Evolutionary conservation across 1,140 invertebrate species (phyloP).

Genomic region (Lordiphosa stackelbergi): DNA sequence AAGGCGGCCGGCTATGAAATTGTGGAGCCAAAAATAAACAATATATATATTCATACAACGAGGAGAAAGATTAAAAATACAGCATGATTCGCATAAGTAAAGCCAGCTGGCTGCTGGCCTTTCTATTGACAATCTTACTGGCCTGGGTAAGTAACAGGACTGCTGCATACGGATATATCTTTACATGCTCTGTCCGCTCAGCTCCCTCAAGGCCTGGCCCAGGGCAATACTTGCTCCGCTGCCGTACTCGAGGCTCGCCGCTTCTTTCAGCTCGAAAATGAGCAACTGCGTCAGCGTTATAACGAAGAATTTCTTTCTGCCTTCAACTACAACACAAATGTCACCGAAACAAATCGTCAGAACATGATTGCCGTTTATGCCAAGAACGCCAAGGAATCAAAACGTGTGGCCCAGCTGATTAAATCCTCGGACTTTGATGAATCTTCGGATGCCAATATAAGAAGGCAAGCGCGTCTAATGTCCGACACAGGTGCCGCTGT

Average conservation of each 20-base stretch:
- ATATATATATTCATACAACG: too few species aligned
- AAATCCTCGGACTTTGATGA: conserved; percentile 33
- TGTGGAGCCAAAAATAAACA: too few species aligned
- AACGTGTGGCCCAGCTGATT: conserved; percentile 46
- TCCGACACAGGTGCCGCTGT: conserved; percentile 52
- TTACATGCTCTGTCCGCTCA: neutral
- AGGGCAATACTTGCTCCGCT: conserved; percentile 42
- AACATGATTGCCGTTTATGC: conserved; percentile 58
- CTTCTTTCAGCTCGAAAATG: conserved; percentile 61
- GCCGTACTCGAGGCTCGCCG: conserved; percentile 34
- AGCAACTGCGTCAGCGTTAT: conserved; percentile 47
- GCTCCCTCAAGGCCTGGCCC: conserved; percentile 24
- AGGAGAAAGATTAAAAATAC: neutral
- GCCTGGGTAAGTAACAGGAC: neutral
- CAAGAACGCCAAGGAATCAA: conserved; percentile 48
- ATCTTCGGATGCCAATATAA: conserved; percentile 44
- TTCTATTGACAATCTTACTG: neutral
- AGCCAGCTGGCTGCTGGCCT: neutral
- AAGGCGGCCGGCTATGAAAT: too few species aligned
- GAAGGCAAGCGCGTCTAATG: conserved; percentile 54
- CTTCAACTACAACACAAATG: conserved; percentile 67
- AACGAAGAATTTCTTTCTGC: conserved; percentile 42
- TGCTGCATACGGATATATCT: neutral
- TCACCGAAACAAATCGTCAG: conserved; percentile 58
- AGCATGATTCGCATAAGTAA: neutral